Evolutionary conservation across 1,140 invertebrate genomes (phyloP).

Genomic region (Dendrolimus kikuchii): DNA sequence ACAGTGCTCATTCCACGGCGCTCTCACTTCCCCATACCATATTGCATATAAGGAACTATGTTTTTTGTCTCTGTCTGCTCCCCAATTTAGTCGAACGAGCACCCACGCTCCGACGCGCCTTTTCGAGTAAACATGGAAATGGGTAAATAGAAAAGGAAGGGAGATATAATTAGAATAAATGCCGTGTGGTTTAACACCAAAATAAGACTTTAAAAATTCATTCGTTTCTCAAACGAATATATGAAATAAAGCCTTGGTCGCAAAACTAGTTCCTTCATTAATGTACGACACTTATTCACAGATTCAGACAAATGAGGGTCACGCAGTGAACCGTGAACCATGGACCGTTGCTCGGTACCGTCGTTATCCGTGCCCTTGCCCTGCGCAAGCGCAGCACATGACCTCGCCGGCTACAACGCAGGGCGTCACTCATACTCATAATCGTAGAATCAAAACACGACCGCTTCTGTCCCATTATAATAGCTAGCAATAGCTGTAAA

Average conservation of each 20-base stretch:
- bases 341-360: constrained; percentile 1
- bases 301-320: too few relatives aligned
- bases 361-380: constrained; percentile 37
- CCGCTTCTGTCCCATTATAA: not conserved
- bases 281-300: too few relatives aligned
- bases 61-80: constrained; percentile 57
- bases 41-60: constrained; percentile 28
- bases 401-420: constrained; percentile 20
- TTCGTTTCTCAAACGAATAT: not conserved
- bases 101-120: constrained; percentile 58
- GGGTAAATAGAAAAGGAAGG: constrained; percentile 62
- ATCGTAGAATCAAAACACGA: not conserved
- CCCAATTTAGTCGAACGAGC: constrained; percentile 56
- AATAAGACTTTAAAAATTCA: constrained; percentile 10
- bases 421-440: not conserved
- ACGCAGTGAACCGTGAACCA: not conserved
- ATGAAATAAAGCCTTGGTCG: too few relatives aligned
- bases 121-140: constrained; percentile 66
- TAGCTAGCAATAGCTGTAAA: too few relatives aligned
- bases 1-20: constrained; percentile 34
- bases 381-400: constrained; percentile 18
- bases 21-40: constrained; percentile 32
- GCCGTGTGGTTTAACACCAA: constrained; percentile 31
- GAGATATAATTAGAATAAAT: constrained; percentile 68
- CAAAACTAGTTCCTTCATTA: too few relatives aligned